Evolutionary conservation across 2,113 vertebrate species (phyloP).

Genomic region (Urocitellus parryii): DNA sequence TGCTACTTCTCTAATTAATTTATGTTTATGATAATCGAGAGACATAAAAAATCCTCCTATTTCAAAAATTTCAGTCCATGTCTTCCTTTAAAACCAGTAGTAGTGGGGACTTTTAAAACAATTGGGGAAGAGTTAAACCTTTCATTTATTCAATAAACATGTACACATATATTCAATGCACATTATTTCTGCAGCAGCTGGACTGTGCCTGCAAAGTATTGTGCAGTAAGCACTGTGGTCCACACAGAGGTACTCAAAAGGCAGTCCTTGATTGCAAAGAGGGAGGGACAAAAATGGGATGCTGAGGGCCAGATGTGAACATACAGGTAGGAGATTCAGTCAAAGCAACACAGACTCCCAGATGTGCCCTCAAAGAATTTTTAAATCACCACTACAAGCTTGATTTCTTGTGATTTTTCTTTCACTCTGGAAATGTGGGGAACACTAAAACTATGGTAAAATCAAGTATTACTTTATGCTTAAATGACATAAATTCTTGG

Average conservation of each 20-base stretch:
- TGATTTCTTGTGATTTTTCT: neutral
- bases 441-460: neutral
- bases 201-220: neutral
- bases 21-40: neutral
- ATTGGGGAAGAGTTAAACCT: neutral
- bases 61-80: constrained; percentile 28
- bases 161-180: neutral
- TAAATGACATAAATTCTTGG: neutral
- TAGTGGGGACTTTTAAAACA: neutral
- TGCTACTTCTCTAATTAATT: neutral
- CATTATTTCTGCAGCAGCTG: neutral
- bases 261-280: neutral
- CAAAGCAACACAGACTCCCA: neutral
- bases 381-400: neutral
- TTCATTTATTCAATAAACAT: neutral
- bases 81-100: neutral
- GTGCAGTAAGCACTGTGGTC: neutral
- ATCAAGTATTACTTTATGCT: neutral
- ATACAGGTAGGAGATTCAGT: neutral
- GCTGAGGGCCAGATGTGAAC: neutral
- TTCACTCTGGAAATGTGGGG: neutral
- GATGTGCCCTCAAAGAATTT: neutral
- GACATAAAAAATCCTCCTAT: neutral
- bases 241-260: neutral
- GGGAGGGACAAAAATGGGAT: neutral